Evolutionary conservation across 2,113 vertebrate species (phyloP), one percentile per base, ranked within the genome.

Genomic region (Fulica atra): DNA sequence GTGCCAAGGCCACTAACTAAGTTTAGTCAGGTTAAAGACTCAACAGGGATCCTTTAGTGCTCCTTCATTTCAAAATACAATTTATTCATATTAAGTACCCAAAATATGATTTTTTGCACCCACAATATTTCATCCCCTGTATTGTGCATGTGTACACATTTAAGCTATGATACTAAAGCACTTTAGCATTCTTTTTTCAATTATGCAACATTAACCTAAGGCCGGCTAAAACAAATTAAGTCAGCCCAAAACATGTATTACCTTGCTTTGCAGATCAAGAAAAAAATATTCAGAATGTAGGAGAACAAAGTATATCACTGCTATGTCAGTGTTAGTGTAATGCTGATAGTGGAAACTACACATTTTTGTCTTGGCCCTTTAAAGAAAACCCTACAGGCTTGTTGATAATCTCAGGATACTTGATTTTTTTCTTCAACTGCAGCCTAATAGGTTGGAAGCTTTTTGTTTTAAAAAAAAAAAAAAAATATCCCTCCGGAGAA

Each of bases 101-200:
- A 42, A 42, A 42, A 42, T 46, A 46, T 60, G 1, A 15, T 0
- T 33, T 70, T 48, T 59, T 51, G 46, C 20, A 7, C 46, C 4
- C 26, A 19, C 20, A 35, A 7, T 33, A 80, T 59, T 71, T 7
- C 13, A 48, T 66, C 17, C 11, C 17, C 4, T 74, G 21, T 16
- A 35, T 51, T 1, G 0, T 23, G 12, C 8, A 42, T 2, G 5
- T 36, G 11, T 7, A 28, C 2, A 17, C 7, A 3, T 57, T 31
- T 38, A 63, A 0, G 0, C 15, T 61, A 19, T 42, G 16, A 54
- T 18, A 61, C 5, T 29, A 48, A 53, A 42, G 17, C 28, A 3
- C 6, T 57, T 38, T 56, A 4, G 12, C 10, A 79, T 36, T 46
- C 36, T 35, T 44, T 50, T 57, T 40, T 66, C 7, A 36, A 13